Evolutionary conservation across 2,797 vertebrate genomes (phyloP), one percentile per base, ranked within the genome.

Genomic region (Leuciscus waleckii): DNA sequence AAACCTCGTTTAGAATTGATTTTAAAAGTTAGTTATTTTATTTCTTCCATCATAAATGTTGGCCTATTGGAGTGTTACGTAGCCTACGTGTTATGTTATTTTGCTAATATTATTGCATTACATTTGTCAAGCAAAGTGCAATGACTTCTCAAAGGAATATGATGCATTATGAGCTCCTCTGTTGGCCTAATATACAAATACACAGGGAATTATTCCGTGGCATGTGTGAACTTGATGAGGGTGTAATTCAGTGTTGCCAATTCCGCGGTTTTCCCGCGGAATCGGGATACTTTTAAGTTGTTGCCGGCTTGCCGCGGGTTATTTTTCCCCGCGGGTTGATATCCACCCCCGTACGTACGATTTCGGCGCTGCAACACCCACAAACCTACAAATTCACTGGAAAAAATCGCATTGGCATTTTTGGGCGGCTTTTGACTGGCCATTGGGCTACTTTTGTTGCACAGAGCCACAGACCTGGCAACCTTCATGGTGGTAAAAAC

Each of bases 201-300:
- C 17, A 69, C n/a, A 32, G 67, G 80, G 74, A 88, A 79, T 89
- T 77, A 81, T 87, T 79, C 41, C 35, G n/a, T 77, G 65, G 83
- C 90, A 82, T 92, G 94, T 92, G 93, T 63, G 85, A 92, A 92
- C 93, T 90, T 93, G 93, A 92, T 89, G 90, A 81, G 87, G 26
- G 87, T 83, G 75, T 88, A 89, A 87, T 89, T 65, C 6, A 32
- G 2, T 32, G 26, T 17, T 65, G 26, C 61, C 61, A 65, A 65
- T 3, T 32, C 26, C 6, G 14, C 2, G 26, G 61, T 32, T 65
- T 65, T 29, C n/a, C n/a, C n/a, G n/a, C 13, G n/a, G n/a, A 61
- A 26, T 61, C 5, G n/a, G 58, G 5, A 9, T 23, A n/a, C 61
- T 29, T 29, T 29, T 16, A 29, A 63, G 5, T 63, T 61, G 11